Conservation (phyloP, 2,888 invertebrate species). For the Acanthosoma haemorrhoidale region DNA sequence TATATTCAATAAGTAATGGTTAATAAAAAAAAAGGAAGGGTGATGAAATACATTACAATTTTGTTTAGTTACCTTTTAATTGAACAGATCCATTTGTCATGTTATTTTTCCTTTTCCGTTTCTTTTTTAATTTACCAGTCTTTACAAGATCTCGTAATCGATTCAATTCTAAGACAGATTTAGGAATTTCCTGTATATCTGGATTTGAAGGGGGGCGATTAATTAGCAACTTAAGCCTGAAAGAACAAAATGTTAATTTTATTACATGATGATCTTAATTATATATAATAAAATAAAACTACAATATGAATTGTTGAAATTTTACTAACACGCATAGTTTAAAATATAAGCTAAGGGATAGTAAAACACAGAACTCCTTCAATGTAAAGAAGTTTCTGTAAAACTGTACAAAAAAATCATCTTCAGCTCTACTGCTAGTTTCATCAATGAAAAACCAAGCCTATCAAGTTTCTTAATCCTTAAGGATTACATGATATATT, state of each 20-base stretch:
- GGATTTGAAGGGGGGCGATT: constrained; percentile 67
- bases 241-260: no score
- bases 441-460: no score
- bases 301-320: not conserved
- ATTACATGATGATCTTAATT: no score
- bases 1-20: no score
- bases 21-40: not conserved
- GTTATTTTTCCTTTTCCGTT: constrained; percentile 43
- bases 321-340: no score
- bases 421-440: no score
- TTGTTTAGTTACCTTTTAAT: constrained; percentile 34
- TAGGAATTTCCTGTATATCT: constrained; percentile 68
- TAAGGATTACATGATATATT: no score
- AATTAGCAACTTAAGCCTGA: constrained; percentile 58
- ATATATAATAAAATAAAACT: constrained; percentile 23
- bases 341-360: no score
- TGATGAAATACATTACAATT: not conserved
- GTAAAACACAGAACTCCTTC: no score
- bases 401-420: no score
- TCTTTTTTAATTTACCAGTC: constrained; percentile 46
- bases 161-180: constrained; percentile 61
- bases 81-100: constrained; percentile 44
- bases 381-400: no score
- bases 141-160: constrained; percentile 53
- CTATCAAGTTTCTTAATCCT: no score